Evolutionary conservation across 2,113 vertebrate genomes (phyloP).

Genomic region (Aegithalos caudatus): DNA sequence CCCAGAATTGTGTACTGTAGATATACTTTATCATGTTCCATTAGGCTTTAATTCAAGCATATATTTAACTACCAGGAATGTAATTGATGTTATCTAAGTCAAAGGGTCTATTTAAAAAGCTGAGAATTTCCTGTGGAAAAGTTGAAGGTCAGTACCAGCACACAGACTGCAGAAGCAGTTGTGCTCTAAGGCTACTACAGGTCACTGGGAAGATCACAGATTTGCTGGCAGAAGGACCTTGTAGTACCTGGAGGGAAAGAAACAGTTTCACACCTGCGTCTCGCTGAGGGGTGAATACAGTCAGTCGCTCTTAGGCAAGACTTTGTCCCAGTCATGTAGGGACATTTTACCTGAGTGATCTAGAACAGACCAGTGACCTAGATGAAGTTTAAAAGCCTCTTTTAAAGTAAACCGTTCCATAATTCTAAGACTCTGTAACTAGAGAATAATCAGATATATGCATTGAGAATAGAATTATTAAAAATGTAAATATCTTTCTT

Average conservation of each 20-base stretch:
- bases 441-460: background rate
- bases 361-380: background rate
- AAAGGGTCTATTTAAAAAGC: background rate
- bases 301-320: background rate
- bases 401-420: background rate
- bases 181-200: background rate
- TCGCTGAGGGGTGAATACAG: background rate
- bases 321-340: background rate
- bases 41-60: background rate
- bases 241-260: background rate
- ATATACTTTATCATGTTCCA: background rate
- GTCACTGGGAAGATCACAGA: background rate
- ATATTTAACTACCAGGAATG: background rate
- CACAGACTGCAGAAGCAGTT: background rate
- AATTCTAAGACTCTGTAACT: background rate
- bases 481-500: background rate
- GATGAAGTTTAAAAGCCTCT: background rate
- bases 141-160: background rate
- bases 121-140: background rate
- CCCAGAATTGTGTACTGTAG: background rate
- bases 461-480: background rate
- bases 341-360: background rate
- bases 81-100: background rate
- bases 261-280: background rate
- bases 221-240: background rate